Evolutionary conservation across 1,140 invertebrate genomes (phyloP).

Genomic region (Holcopasites calliopsidis): DNA sequence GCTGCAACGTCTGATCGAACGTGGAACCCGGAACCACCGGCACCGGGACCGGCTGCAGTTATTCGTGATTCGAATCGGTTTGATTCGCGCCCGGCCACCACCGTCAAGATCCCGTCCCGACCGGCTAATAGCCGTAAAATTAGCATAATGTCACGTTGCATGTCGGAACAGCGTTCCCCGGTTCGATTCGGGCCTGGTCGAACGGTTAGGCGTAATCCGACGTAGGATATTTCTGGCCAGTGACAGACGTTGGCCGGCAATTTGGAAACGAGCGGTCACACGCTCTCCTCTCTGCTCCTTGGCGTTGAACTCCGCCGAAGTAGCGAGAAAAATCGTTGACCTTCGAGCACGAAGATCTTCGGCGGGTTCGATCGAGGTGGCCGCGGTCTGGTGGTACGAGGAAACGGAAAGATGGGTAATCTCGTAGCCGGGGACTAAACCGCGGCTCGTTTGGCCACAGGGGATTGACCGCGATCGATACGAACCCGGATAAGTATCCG

Average conservation of each 20-base stretch:
- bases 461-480: conserved; percentile 17
- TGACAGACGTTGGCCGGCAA: conserved; percentile 9
- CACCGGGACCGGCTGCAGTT: conserved; percentile 24
- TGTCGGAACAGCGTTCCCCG: conserved; percentile 34
- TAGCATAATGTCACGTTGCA: conserved; percentile 56
- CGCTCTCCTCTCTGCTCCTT: no score
- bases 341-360: background rate
- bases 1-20: conserved; percentile 24
- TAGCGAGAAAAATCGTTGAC: background rate
- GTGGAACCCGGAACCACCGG: background rate
- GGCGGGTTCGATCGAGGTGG: background rate
- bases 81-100: background rate
- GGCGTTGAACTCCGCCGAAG: background rate
- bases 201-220: conserved; percentile 46
- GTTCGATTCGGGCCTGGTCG: conserved; percentile 22
- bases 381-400: no score
- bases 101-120: background rate
- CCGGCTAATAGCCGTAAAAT: conserved; percentile 55
- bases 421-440: conserved; percentile 1
- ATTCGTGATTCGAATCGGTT: conserved; percentile 40
- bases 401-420: background rate
- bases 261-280: background rate
- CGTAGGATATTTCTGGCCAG: conserved; percentile 22
- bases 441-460: conserved; percentile 6
- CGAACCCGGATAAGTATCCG: background rate